Conservation (phyloP, 2,888 invertebrate genomes). For the Ochropleura leucogaster region DNA sequence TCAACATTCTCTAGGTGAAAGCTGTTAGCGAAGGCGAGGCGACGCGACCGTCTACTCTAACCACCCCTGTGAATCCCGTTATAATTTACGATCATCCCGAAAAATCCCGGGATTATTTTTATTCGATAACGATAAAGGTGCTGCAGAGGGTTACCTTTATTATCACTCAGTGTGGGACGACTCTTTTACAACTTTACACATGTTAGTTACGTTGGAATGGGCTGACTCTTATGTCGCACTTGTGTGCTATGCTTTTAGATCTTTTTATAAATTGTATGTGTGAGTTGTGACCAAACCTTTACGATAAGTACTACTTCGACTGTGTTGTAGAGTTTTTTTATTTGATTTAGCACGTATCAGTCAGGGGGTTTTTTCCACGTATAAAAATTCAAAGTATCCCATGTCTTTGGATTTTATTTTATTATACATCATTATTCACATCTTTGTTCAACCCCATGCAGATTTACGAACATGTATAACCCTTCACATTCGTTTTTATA, state of each 20-base stretch:
- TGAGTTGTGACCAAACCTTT: conserved; percentile 21
- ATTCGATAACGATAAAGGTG: conserved; percentile 90
- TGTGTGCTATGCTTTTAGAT: conserved; percentile 67
- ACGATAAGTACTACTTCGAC: conserved; percentile 6
- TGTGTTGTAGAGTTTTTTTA: conserved; percentile 25
- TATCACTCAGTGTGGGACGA: conserved; percentile 87
- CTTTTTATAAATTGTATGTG: conserved; percentile 55
- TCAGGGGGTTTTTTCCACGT: not conserved
- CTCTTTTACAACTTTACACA: conserved; percentile 88
- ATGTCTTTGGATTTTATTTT: not conserved
- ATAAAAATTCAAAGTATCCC: not conserved
- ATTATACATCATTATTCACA: not conserved
- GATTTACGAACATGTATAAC: no score
- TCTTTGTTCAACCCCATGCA: not conserved
- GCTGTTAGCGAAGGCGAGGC: conserved; percentile 67
- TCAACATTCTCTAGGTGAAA: conserved; percentile 67
- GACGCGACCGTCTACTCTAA: conserved; percentile 71
- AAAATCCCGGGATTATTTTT: conserved; percentile 90
- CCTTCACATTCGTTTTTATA: no score
- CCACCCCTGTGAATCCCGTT: conserved; percentile 84
- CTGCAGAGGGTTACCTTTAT: conserved; percentile 89
- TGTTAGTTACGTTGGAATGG: conserved; percentile 77
- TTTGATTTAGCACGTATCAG: conserved; percentile 24
- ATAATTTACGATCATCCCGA: conserved; percentile 90
- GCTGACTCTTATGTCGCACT: conserved; percentile 66